Evolutionary conservation across 2,888 invertebrate genomes (phyloP).

Genomic region (Papilio gigon): DNA sequence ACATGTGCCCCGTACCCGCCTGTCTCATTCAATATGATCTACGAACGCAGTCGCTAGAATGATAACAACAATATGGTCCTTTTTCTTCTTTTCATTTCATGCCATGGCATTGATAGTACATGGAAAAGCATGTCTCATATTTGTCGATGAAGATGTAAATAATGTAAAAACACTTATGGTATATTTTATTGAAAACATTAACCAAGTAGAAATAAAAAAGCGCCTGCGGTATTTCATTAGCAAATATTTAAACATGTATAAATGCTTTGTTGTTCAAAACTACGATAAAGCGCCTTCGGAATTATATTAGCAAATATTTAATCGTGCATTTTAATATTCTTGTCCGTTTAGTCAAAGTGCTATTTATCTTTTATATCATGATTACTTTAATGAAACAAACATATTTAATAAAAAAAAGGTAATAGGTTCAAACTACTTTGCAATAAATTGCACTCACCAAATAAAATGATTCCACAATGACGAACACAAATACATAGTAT

Average conservation of each 20-base stretch:
- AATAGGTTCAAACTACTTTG: background rate
- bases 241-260: background rate
- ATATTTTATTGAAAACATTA: background rate
- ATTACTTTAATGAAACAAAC: background rate
- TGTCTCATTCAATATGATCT: constrained; percentile 42
- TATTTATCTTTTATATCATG: background rate
- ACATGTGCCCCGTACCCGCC: constrained; percentile 45
- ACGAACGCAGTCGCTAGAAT: background rate
- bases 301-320: constrained; percentile 7
- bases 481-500: constrained; percentile 32
- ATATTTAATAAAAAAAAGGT: background rate
- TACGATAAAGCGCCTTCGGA: background rate
- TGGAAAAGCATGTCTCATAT: background rate
- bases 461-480: constrained; percentile 34
- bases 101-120: too few species aligned
- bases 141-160: background rate
- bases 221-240: background rate
- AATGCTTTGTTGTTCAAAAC: background rate
- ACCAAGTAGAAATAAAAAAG: background rate
- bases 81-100: background rate
- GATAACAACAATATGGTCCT: background rate
- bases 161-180: background rate
- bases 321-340: background rate
- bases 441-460: constrained; percentile 25
- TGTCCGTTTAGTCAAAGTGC: background rate